Conservation (phyloP, 2,888 invertebrate genomes). For the Scaptomyza reducta region DNA sequence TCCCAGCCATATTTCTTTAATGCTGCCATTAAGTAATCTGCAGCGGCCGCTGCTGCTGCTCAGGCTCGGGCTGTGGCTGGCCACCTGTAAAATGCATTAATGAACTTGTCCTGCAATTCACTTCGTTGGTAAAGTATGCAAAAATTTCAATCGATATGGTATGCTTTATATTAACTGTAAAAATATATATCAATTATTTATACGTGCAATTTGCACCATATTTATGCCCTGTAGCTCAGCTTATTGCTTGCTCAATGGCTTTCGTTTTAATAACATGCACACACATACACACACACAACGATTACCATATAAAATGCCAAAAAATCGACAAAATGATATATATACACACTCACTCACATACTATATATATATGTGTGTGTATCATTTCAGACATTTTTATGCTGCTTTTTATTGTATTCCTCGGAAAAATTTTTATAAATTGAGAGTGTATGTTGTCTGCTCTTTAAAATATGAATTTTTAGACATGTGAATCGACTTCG, state of each 20-base stretch:
- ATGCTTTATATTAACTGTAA: conserved; percentile 8
- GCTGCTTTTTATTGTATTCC: conserved; percentile 34
- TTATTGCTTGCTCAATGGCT: conserved; percentile 13
- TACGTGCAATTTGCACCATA: conserved; percentile 19
- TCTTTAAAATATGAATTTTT: conserved; percentile 47
- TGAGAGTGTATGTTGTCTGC: conserved; percentile 5
- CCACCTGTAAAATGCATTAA: conserved; percentile 70
- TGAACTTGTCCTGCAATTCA: conserved; percentile 70
- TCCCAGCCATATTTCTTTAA: conserved; percentile 1
- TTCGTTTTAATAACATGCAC: conserved; percentile 21
- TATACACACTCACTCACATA: background rate
- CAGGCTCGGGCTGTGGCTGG: conserved; percentile 14
- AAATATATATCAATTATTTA: conserved; percentile 40
- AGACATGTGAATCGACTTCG: conserved; percentile 49
- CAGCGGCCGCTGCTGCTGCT: conserved; percentile 13
- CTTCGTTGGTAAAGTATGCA: conserved; percentile 19
- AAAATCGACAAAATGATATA: background rate
- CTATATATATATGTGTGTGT: background rate
- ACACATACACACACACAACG: background rate
- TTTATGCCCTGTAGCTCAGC: conserved; percentile 22
- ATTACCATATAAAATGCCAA: background rate
- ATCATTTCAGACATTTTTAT: conserved; percentile 39
- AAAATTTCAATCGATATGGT: conserved; percentile 33
- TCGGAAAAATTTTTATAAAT: background rate
- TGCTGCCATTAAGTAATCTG: conserved; percentile 69